phyloP scores from a whole-genome alignment of 2,888 invertebrate species.

The Lordiphosa fenestrarum region DNA sequence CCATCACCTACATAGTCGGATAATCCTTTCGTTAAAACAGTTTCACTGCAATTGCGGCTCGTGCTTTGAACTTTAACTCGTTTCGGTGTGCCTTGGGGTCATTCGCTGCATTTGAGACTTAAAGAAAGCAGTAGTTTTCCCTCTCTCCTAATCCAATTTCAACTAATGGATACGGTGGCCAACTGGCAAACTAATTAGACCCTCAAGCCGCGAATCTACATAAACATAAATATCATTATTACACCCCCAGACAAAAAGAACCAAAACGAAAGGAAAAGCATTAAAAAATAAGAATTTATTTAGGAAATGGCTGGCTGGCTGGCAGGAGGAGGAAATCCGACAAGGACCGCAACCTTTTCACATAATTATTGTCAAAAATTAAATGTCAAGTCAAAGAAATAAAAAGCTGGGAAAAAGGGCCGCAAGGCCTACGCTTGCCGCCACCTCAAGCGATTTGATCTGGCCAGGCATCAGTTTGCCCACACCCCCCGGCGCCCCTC shows the following conservation, averaged over 20 bases:
- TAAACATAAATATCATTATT: slow-evolving; percentile 5
- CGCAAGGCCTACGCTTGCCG: neutral
- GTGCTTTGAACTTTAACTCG: slow-evolving; percentile 48
- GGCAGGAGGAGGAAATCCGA: slow-evolving; percentile 46
- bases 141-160: slow-evolving; percentile 11
- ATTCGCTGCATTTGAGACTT: slow-evolving; percentile 48
- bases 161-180: neutral
- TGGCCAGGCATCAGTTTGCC: too few species aligned
- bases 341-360: slow-evolving; percentile 39
- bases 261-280: slow-evolving; percentile 19
- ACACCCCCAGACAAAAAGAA: slow-evolving; percentile 1
- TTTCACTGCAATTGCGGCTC: slow-evolving; percentile 44
- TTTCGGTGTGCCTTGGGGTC: slow-evolving; percentile 28
- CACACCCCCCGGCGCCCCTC: too few species aligned
- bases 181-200: too few species aligned
- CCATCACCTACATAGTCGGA: slow-evolving; percentile 7
- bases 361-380: slow-evolving; percentile 60
- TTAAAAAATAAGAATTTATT: slow-evolving; percentile 55
- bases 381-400: slow-evolving; percentile 41
- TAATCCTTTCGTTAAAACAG: slow-evolving; percentile 55
- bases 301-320: slow-evolving; percentile 12
- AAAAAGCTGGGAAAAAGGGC: neutral
- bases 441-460: too few species aligned
- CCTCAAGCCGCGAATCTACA: too few species aligned
- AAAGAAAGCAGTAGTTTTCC: too few species aligned